Base-by-base conservation (phyloP, 2,888 invertebrate species). In the Catonia carolina region DNA sequence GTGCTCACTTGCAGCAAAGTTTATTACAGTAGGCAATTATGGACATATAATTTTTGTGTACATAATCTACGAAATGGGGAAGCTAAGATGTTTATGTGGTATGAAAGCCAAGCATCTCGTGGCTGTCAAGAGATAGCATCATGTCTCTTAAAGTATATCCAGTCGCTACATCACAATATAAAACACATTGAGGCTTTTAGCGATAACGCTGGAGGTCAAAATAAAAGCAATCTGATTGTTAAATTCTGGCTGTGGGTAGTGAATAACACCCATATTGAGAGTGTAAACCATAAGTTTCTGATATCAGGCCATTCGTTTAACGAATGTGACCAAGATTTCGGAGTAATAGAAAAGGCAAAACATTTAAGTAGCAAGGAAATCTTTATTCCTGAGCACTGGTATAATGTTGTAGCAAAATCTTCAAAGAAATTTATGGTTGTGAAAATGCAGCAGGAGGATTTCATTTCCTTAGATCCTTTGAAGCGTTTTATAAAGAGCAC, bases 281-380 rank as follows among this genome's bases (percentile, higher is more conserved):
- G 15, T 3, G 48, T 56, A 23, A 61, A 63, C 23, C 51, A 58
- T 18, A 53, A 57, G 53, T 62, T 63, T 52, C 54, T 63, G 20
- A 55, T 63, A 7, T 56, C 49, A 35, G 62, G 63, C 18, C 63
- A 62, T 55, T 58, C 56, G 35, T 60, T 49, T 33, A 52, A 55
- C 41, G 42, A 56, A 2, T 60, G 54, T 42, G 55, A 62, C 51
- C 50, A 56, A 48, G 60, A 61, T 41, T 63, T 61, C 35, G 60
- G 58, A 35, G 23, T 61, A 15, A 61, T 59, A 27, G 58, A 62
- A 42, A 62, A 3, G 1, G 23, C 60, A 55, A 51, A 60, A 48
- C 60, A 60, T 54, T 58, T 61, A 54, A 33, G 14, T 10, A 33
- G 14, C 23, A 33, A 17, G 15, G 17, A 50, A 10, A 14, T 50